A percentile compares a stretch with the other conserved stretches of the same genome.
phyloP scores from a whole-genome alignment of 2,797 vertebrate genomes.

The Aselliscus stoliczkanus region DNA sequence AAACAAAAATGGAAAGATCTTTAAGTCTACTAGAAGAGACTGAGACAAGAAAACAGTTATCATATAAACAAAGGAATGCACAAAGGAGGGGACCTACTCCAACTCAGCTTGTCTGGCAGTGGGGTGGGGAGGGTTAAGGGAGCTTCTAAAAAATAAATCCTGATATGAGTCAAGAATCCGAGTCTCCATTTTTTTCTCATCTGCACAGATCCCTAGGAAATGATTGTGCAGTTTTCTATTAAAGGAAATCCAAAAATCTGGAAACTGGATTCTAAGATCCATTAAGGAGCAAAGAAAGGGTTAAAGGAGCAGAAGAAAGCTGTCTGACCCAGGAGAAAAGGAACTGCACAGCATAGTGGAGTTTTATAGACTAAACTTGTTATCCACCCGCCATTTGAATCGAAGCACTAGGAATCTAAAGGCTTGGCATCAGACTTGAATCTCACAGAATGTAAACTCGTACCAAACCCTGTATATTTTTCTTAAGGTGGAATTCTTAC shows the following conservation, averaged over 20 bases:
- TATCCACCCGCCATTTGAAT: not conserved
- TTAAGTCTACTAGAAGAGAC: not conserved
- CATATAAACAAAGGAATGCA: not conserved
- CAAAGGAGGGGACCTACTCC: not conserved
- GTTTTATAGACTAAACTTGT: slow-evolving; percentile 6
- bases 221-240: not conserved
- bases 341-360: slow-evolving; percentile 20
- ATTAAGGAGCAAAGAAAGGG: slow-evolving; percentile 95
- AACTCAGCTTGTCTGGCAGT: not conserved
- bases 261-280: slow-evolving; percentile 94
- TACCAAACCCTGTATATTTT: slow-evolving; percentile 65
- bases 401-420: slow-evolving; percentile 34
- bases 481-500: slow-evolving; percentile 49
- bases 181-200: not conserved
- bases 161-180: not conserved
- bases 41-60: not conserved
- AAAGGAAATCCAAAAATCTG: slow-evolving; percentile 46
- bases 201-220: not conserved
- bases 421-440: slow-evolving; percentile 36
- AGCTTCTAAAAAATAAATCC: not conserved
- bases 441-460: slow-evolving; percentile 56
- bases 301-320: slow-evolving; percentile 88
- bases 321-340: slow-evolving; percentile 71
- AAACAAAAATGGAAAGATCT: not conserved
- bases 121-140: not conserved